These are phyloP conservation scores for Cephus pulcher DNA, from an alignment of 2,888 invertebrate species.

Conservation along the genomic window DNA sequence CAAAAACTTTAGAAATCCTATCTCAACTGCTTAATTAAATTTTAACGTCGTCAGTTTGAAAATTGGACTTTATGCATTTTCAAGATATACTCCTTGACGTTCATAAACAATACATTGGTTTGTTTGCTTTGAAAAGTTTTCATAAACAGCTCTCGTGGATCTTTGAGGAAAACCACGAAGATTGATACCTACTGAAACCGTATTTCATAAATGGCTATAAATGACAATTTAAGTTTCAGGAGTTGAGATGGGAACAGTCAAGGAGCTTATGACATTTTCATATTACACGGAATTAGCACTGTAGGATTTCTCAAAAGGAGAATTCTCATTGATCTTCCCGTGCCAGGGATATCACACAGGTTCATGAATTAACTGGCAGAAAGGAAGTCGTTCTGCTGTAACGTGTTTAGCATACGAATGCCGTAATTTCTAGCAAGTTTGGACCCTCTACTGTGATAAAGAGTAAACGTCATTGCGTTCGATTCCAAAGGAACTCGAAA, in stretches of 20 bases:
- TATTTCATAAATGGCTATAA: too few species aligned
- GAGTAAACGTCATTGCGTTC: not conserved
- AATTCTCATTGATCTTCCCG: not conserved
- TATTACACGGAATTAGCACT: not conserved
- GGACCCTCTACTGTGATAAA: not conserved
- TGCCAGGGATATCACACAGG: not conserved
- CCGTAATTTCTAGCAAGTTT: not conserved
- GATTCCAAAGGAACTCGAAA: not conserved
- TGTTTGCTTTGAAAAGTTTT: too few species aligned
- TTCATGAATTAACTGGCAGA: not conserved
- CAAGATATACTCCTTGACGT: not conserved
- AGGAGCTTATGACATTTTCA: not conserved
- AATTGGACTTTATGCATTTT: not conserved
- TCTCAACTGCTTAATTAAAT: not conserved
- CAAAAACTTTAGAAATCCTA: not conserved
- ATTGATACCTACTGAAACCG: too few species aligned
- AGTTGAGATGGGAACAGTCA: not conserved
- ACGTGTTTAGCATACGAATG: not conserved
- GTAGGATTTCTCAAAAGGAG: not conserved
- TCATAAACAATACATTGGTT: too few species aligned
- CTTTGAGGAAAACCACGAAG: too few species aligned
- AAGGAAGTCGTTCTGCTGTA: not conserved
- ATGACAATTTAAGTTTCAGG: not conserved
- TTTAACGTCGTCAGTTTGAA: not conserved
- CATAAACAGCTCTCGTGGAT: too few species aligned